These are phyloP conservation scores for Troilus luridus DNA, from an alignment of 2,888 invertebrate species.

Conservation along the genomic window DNA sequence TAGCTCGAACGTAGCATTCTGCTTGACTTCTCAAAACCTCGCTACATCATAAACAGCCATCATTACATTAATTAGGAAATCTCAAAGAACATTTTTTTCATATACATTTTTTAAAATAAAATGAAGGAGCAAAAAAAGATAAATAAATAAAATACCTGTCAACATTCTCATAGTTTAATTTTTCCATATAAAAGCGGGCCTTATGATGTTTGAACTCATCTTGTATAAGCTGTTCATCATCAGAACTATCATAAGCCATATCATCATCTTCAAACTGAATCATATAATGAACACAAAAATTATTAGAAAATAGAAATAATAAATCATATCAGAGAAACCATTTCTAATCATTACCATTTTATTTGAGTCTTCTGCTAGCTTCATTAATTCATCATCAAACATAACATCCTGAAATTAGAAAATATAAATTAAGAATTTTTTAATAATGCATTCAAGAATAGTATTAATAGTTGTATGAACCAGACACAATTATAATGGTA, in stretches of 20 bases:
- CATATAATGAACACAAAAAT: background rate
- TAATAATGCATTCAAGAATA: no score
- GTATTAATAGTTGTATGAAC: no score
- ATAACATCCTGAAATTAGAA: background rate
- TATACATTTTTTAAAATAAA: background rate
- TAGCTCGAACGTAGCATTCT: conserved; percentile 89
- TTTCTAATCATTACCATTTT: conserved; percentile 15
- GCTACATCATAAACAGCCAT: conserved; percentile 70
- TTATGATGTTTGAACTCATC: conserved; percentile 87
- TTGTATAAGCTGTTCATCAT: conserved; percentile 60
- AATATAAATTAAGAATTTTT: background rate
- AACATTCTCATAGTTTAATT: conserved; percentile 85
- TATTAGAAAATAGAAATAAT: background rate
- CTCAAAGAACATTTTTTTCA: background rate
- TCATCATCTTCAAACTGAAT: conserved; percentile 67
- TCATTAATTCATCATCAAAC: conserved; percentile 32
- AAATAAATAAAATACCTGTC: conserved; percentile 75
- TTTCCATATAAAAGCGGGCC: conserved; percentile 91
- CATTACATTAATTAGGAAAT: background rate
- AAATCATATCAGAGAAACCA: background rate
- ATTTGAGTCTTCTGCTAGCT: conserved; percentile 11
- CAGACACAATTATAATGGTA: no score
- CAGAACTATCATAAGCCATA: conserved; percentile 66
- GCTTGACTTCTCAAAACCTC: conserved; percentile 86
- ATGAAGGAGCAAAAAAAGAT: background rate